Evolutionary conservation across 2,797 vertebrate species (phyloP).

Genomic region (Dipus sagitta): DNA sequence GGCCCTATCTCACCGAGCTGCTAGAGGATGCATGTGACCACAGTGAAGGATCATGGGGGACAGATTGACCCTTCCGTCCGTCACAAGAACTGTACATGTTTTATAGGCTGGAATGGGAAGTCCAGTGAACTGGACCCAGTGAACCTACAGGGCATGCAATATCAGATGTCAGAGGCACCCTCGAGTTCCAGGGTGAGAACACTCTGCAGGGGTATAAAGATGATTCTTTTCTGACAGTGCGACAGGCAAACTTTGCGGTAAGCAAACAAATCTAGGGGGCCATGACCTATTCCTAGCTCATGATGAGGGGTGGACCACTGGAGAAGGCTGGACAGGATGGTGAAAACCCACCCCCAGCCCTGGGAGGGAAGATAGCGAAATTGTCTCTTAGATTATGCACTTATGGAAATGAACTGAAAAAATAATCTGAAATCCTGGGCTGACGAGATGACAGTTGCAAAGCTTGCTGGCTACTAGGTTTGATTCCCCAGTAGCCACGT

Average conservation of each 20-base stretch:
- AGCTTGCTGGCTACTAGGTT: too few species aligned
- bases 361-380: constrained; percentile 42
- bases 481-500: too few species aligned
- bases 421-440: too few species aligned
- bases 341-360: constrained; percentile 65
- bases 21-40: constrained; percentile 94
- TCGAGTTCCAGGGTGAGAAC: constrained; percentile 96
- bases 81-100: constrained; percentile 91
- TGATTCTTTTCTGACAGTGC: constrained; percentile 94
- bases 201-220: constrained; percentile 96
- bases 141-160: constrained; percentile 86
- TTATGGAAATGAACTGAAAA: not conserved
- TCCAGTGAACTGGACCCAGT: constrained; percentile 87
- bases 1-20: constrained; percentile 94
- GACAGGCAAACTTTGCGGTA: constrained; percentile 97
- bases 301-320: constrained; percentile 93
- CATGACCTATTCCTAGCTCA: constrained; percentile 93
- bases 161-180: constrained; percentile 91
- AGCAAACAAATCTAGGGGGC: constrained; percentile 96
- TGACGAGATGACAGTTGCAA: too few species aligned
- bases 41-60: constrained; percentile 95
- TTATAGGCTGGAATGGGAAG: constrained; percentile 90
- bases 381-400: too few species aligned
- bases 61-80: constrained; percentile 88
- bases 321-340: not conserved